Evolutionary conservation across 2,888 invertebrate species (phyloP), one percentile per base, ranked within the genome.

Genomic region (Prenolepis imparis): DNA sequence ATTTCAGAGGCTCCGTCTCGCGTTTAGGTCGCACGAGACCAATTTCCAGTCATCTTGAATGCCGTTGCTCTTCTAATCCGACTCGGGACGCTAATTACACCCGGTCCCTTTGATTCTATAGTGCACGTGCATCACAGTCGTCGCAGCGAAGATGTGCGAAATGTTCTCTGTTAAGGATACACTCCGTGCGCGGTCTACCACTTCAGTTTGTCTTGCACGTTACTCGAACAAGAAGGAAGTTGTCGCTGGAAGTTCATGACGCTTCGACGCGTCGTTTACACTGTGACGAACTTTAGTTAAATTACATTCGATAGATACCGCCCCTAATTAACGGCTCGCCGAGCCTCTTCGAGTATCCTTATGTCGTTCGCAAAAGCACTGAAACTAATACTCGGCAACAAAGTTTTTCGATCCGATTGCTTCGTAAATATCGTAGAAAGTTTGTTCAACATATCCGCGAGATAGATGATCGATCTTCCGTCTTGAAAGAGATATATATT

Each of bases 271-370:
- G 82, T 81, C 39, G 77, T 82, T 84, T 83, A 55, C 66, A 67
- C 36, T 61, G 59, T 61, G 59, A 21, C 15, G 61, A 84, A 88
- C 83, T 82, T 87, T 80, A 73, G 87, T 86, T 82, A 82, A 84
- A 88, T 88, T 87, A 77, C 66, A 84, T 84, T 86, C 70, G 84
- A 86, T 61, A 82, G 77, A 57, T 57, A 82, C 68, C 61, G 73
- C 55, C 15, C 41, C 72, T 88, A 87, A 88, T 86, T 87, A 88
- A 74, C 75, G 57, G 72, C 28, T 82, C 52, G 32, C n/a, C 57
- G 81, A 12, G 39, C n/a, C 73, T 83, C 83, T 61, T 80, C 12
- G 57, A 80, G 28, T 66, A 59, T 68, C 6, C 28, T 41, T 21
- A 52, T 52, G n/a, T 52, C 52, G 15, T 21, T 6, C 57, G 44